Percentiles rank a stretch among this genome's conserved stretches.
Conservation (phyloP, 2,888 invertebrate species). For the Drosophila mercatorum region DNA sequence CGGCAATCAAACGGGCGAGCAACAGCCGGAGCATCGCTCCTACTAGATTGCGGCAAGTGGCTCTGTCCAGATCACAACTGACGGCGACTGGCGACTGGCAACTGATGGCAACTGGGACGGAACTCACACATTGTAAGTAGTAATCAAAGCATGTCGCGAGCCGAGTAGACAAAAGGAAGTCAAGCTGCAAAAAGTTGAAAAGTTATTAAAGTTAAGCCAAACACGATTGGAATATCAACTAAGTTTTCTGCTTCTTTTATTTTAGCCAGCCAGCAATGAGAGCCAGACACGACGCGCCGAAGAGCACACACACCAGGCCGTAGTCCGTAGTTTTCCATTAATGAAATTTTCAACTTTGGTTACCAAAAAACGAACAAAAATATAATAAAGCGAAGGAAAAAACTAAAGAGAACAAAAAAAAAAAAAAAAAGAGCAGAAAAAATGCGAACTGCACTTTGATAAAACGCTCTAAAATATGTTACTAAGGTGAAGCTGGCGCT, state of each 20-base stretch:
- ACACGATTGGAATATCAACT: conserved; percentile 73
- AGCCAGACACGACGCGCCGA: not conserved
- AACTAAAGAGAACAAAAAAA: not conserved
- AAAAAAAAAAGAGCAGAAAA: not conserved
- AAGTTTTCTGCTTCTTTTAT: conserved; percentile 37
- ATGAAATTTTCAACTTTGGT: conserved; percentile 36
- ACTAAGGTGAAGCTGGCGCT: not conserved
- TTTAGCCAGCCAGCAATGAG: conserved; percentile 7
- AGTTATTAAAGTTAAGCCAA: conserved; percentile 79
- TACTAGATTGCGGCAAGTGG: conserved; percentile 17
- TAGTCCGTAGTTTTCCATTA: conserved; percentile 30
- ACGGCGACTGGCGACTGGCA: not conserved
- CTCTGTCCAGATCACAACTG: conserved; percentile 2
- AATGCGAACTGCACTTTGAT: conserved; percentile 25
- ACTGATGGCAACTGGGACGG: conserved; percentile 10
- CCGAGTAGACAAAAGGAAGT: conserved; percentile 63
- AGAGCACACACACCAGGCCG: not conserved
- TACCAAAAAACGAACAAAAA: conserved; percentile 2
- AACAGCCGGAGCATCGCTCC: conserved; percentile 8
- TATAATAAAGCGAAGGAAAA: conserved; percentile 1
- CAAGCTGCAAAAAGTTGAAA: conserved; percentile 69
- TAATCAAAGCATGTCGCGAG: conserved; percentile 72
- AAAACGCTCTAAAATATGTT: conserved; percentile 27
- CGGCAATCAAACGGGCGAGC: conserved; percentile 61
- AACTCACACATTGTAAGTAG: conserved; percentile 61